Base-by-base conservation (phyloP, 2,113 vertebrate species). In the Lipophrys pholis region DNA sequence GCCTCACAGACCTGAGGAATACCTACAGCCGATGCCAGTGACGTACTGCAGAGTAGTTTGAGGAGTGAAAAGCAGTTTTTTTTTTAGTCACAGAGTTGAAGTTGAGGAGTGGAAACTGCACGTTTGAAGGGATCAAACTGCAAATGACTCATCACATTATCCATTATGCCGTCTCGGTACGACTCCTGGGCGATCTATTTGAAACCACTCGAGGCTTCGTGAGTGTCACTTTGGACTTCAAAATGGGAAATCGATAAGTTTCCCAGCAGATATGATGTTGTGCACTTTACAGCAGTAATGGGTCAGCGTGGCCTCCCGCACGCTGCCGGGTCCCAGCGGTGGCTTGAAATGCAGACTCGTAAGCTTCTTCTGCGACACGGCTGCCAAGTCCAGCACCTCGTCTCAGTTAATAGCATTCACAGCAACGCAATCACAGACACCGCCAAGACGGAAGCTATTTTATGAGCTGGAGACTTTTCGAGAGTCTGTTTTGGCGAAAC, bases 211-310 rank as follows among this genome's bases (percentile, higher is more conserved):
- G 0, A 0, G 21, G 8, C 71, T 49, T 52, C 2, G 0, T 40
- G 57, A 69, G 56, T 49, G 7, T 69, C 76, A 12, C 58, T 65
- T 52, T 63, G 56, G 42, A 38, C 40, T 70, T 46, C 6, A 60
- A 10, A 30, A 67, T 17, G 35, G 14, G 9, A 39, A 73, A 80
- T 81, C 68, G 41, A 78, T 77, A 59, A 49, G 4, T 40, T 39
- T 56, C 42, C 66, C 48, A 12, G 52, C 53, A 36, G 39, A 2
- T n/a, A 30, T 30, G 52, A 68, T 11, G 51, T 0, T 21, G 39
- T 50, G 53, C 55, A 76, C 63, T 68, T 69, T 6, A 59, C 36
- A 7, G 41, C 57, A 7, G 48, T 68, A 60, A 80, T 72, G 75
- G 42, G 9, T 67, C 42, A 38, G 38, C 54, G 55, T 73, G 50